Percentiles rank a stretch among this genome's conserved stretches.
Evolutionary conservation across 2,797 vertebrate genomes (phyloP).

Genomic region (Parauchenoglanis punctatus): DNA sequence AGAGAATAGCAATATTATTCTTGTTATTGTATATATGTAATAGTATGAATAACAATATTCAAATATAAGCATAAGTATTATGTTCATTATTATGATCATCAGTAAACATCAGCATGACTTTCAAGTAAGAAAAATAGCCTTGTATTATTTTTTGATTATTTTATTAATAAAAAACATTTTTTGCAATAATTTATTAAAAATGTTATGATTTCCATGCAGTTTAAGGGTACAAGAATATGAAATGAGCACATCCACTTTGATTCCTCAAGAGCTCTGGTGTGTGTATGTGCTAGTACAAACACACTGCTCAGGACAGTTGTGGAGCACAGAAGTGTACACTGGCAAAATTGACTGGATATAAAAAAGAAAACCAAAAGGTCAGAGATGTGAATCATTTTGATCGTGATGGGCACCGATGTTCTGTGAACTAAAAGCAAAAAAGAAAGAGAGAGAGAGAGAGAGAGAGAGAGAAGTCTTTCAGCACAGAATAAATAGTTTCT

Average conservation of each 20-base stretch:
- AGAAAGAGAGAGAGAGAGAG: constrained; percentile 48
- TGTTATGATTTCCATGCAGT: constrained; percentile 83
- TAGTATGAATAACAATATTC: too few relatives aligned
- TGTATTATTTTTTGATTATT: constrained; percentile 71
- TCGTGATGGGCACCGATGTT: constrained; percentile 77
- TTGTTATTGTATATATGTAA: too few relatives aligned
- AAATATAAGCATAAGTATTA: too few relatives aligned
- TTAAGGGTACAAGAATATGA: constrained; percentile 84
- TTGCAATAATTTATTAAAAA: constrained; percentile 91
- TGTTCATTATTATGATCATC: neutral
- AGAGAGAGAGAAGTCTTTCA: constrained; percentile 50
- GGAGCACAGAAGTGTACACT: constrained; percentile 75
- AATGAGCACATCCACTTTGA: constrained; percentile 77
- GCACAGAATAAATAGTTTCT: constrained; percentile 76
- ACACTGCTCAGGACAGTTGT: constrained; percentile 80
- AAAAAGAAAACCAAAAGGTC: constrained; percentile 64
- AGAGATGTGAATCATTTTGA: constrained; percentile 67
- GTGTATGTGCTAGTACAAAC: constrained; percentile 78
- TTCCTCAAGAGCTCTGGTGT: constrained; percentile 57
- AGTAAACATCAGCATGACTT: neutral
- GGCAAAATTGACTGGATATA: constrained; percentile 79
- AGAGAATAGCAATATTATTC: too few relatives aligned
- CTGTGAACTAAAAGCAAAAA: constrained; percentile 70
- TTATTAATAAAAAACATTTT: constrained; percentile 87
- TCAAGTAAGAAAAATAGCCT: constrained; percentile 25